A percentile compares a stretch with the other conserved stretches of the same genome.
phyloP scores from a whole-genome alignment of 30 jellyfish, hydroid and myxozoan genomes.

The Aurelia aurita complex sp. Pacific region DNA sequence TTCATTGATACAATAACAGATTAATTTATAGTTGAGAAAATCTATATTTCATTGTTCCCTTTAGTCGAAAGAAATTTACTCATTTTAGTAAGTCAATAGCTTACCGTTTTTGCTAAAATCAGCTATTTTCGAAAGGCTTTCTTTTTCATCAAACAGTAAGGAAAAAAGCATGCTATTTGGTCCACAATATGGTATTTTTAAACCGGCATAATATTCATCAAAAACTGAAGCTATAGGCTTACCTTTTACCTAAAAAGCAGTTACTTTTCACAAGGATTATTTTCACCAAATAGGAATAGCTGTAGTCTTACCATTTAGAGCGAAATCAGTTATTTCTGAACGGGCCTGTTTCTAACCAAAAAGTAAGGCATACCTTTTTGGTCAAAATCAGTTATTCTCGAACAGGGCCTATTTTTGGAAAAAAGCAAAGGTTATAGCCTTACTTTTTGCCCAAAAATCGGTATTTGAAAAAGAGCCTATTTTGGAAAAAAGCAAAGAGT shows the following conservation, averaged over 20 bases:
- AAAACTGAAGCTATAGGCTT: neutral
- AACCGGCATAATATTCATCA: neutral
- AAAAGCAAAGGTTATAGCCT: too few relatives aligned
- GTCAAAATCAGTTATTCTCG: too few relatives aligned
- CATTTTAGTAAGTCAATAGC: neutral
- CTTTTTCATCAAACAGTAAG: neutral
- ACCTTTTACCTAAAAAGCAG: neutral
- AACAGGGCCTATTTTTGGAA: too few relatives aligned
- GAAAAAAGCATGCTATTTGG: neutral
- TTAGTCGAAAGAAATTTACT: neutral
- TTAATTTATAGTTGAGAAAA: too few relatives aligned
- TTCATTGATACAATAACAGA: too few relatives aligned
- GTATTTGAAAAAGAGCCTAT: too few relatives aligned
- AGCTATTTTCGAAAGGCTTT: neutral
- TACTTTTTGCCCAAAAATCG: too few relatives aligned
- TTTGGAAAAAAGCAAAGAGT: too few relatives aligned
- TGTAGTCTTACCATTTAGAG: neutral
- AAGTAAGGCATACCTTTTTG: too few relatives aligned
- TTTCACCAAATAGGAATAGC: neutral
- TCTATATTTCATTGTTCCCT: too few relatives aligned
- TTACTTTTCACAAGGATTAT: neutral
- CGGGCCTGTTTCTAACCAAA: neutral
- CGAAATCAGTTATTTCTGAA: neutral
- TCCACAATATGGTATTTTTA: neutral
- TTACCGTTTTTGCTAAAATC: neutral